phyloP scores from a whole-genome alignment of 2,113 vertebrate species.

The Nycticryphes semicollaris region DNA sequence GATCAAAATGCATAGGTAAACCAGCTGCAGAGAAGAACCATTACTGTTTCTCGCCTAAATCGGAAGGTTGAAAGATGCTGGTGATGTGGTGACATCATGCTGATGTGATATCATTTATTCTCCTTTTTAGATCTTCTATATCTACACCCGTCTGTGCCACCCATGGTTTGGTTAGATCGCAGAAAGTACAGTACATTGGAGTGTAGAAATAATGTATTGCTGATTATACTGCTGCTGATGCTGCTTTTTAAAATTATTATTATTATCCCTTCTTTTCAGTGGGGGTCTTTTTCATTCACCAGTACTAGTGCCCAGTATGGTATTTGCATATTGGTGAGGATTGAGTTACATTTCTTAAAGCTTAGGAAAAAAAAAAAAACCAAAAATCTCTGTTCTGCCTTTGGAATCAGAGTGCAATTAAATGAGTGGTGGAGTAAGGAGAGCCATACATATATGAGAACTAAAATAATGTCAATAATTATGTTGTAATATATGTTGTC shows the following conservation, averaged over 20 bases:
- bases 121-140: neutral
- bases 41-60: neutral
- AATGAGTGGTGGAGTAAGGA: neutral
- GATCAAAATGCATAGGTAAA: neutral
- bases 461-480: neutral
- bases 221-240: neutral
- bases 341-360: neutral
- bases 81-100: neutral
- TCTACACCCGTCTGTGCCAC: neutral
- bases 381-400: neutral
- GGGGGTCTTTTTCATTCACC: neutral
- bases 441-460: neutral
- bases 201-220: neutral
- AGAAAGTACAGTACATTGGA: neutral
- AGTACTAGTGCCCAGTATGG: neutral
- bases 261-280: neutral
- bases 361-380: neutral
- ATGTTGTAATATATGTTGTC: neutral
- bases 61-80: neutral
- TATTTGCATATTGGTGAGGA: neutral
- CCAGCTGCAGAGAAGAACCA: neutral
- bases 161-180: neutral
- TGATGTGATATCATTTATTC: neutral
- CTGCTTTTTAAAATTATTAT: too few relatives aligned
- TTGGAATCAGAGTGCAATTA: neutral